These are phyloP conservation scores for Agrenia bidenticulata DNA, from an alignment of 2,888 invertebrate genomes.

Conservation along the genomic window DNA sequence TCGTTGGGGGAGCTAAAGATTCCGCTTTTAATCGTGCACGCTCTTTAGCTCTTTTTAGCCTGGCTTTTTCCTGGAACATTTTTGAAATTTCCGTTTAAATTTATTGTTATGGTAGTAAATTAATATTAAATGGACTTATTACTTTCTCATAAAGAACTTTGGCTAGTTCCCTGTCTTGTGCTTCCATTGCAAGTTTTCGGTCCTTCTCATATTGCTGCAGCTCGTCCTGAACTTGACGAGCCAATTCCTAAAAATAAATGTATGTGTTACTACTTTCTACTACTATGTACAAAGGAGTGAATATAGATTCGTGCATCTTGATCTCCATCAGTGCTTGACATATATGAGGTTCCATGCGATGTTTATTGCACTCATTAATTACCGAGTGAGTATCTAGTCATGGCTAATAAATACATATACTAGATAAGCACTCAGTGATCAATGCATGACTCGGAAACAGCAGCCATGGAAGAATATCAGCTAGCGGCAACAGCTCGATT, in stretches of 20 bases:
- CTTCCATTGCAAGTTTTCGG: constrained; percentile 72
- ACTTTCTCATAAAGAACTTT: constrained; percentile 70
- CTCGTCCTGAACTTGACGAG: constrained; percentile 72
- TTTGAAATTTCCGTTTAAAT: background rate
- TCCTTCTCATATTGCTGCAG: constrained; percentile 62
- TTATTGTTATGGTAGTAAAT: background rate
- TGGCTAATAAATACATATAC: constrained; percentile 55
- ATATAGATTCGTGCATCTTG: too few species aligned
- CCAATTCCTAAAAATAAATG: constrained; percentile 64
- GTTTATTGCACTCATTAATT: constrained; percentile 44
- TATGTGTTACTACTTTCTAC: background rate
- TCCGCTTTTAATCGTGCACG: constrained; percentile 67
- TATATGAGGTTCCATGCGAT: background rate
- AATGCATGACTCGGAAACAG: background rate
- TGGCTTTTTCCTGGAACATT: constrained; percentile 64
- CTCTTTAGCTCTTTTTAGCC: constrained; percentile 70
- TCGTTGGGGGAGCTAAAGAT: too few species aligned
- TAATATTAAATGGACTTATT: background rate
- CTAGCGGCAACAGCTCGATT: too few species aligned
- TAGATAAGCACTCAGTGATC: constrained; percentile 56
- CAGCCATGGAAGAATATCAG: too few species aligned
- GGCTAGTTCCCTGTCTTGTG: constrained; percentile 76
- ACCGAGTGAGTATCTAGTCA: constrained; percentile 61
- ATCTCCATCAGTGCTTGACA: constrained; percentile 25
- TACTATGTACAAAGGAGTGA: constrained; percentile 1